Conservation (phyloP, 2,797 vertebrate species). For the Ctenopoma multispine region DNA sequence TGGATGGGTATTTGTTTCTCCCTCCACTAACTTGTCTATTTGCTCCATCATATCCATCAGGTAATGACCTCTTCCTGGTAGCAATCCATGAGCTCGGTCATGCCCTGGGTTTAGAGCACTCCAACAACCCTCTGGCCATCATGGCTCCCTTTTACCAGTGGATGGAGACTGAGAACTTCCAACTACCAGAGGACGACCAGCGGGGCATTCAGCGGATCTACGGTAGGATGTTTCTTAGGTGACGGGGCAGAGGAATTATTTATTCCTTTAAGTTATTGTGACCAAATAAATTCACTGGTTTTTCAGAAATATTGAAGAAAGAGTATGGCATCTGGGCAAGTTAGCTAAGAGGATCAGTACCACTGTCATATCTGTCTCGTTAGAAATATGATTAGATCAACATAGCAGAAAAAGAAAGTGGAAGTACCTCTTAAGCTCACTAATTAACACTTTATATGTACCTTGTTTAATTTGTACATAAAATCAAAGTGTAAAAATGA, state of each 20-base stretch:
- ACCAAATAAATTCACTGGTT: not conserved
- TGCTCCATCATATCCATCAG: constrained; percentile 71
- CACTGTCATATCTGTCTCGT: too few species aligned
- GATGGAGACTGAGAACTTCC: constrained; percentile 97
- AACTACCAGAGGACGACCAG: constrained; percentile 93
- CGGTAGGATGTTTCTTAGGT: constrained; percentile 77
- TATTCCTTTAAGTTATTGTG: too few species aligned
- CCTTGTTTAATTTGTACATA: not conserved
- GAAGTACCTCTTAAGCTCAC: too few species aligned
- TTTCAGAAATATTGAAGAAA: not conserved
- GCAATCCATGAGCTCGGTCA: constrained; percentile 96
- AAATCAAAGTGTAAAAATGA: not conserved
- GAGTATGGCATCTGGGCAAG: not conserved
- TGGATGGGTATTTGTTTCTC: not conserved
- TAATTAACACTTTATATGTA: too few species aligned
- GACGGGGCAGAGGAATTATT: too few species aligned
- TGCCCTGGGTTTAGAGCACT: constrained; percentile 95
- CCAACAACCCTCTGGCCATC: constrained; percentile 95
- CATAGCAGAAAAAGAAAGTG: too few species aligned
- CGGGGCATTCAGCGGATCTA: constrained; percentile 96
- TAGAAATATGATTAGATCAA: too few species aligned
- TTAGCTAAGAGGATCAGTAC: not conserved
- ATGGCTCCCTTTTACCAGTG: constrained; percentile 99
- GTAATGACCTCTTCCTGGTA: constrained; percentile 97
- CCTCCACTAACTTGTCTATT: not conserved